Evolutionary conservation across 2,888 invertebrate species (phyloP).

Genomic region (Napeogenes sylphis): DNA sequence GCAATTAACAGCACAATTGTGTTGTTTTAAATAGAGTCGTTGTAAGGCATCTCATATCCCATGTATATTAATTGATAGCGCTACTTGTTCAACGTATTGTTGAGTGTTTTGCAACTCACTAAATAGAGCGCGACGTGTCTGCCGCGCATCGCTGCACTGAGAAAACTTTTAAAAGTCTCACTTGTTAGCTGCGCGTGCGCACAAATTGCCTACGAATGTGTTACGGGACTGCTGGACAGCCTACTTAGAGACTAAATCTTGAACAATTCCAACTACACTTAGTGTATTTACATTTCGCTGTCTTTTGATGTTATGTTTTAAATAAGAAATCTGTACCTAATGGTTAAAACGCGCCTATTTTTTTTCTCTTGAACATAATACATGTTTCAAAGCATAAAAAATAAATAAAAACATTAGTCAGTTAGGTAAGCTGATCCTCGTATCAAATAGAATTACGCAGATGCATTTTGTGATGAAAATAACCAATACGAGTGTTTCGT

Average conservation of each 20-base stretch:
- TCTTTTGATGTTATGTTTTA: too few species aligned
- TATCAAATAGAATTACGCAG: constrained; percentile 32
- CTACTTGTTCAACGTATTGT: constrained; percentile 25
- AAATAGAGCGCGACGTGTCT: constrained; percentile 60
- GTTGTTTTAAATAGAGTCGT: not conserved
- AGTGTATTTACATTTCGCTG: too few species aligned
- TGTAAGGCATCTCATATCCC: constrained; percentile 9
- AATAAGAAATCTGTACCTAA: too few species aligned
- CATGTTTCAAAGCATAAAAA: too few species aligned
- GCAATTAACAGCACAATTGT: not conserved
- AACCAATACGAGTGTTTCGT: constrained; percentile 27
- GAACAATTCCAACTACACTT: too few species aligned
- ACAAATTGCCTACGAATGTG: not conserved
- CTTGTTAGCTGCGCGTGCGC: not conserved
- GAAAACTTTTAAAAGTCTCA: constrained; percentile 3
- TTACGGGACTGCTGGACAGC: too few species aligned
- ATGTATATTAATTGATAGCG: constrained; percentile 21
- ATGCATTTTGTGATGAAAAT: constrained; percentile 29
- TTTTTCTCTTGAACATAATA: too few species aligned
- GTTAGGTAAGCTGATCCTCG: constrained; percentile 9
- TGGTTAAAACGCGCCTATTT: too few species aligned
- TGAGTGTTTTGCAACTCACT: constrained; percentile 36
- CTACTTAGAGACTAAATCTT: too few species aligned
- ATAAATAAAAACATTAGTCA: not conserved
- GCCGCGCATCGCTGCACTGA: constrained; percentile 35